These are phyloP conservation scores for Cancer borealis DNA, from an alignment of 2,888 invertebrate genomes.

Conservation along the genomic window DNA sequence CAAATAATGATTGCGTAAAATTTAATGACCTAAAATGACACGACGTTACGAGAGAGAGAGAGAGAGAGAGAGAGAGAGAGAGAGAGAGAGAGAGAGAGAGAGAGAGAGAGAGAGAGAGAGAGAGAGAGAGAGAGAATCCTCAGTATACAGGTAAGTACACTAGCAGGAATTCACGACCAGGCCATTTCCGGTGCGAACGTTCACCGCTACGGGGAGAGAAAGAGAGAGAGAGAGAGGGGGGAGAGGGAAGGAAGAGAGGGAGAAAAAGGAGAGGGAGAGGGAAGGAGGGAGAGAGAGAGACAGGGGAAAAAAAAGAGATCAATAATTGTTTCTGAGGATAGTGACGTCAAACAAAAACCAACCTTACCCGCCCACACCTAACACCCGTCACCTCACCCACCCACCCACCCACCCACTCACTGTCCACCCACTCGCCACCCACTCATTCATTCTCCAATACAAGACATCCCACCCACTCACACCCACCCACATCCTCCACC, in stretches of 20 bases:
- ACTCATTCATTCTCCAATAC: background rate
- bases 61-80: constrained; percentile 42
- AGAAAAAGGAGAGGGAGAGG: background rate
- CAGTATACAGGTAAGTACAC: background rate
- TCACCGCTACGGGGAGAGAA: background rate
- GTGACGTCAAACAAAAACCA: background rate
- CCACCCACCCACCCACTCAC: background rate
- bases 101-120: constrained; percentile 33
- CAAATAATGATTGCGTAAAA: background rate
- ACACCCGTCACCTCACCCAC: background rate
- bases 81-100: constrained; percentile 48
- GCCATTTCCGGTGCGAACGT: background rate
- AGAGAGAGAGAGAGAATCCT: background rate
- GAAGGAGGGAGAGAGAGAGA: constrained; percentile 35
- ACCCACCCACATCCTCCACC: no score
- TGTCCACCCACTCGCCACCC: background rate
- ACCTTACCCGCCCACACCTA: background rate
- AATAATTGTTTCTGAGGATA: background rate
- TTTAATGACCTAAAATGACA: background rate
- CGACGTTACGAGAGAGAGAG: background rate
- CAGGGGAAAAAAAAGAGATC: background rate
- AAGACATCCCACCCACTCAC: background rate
- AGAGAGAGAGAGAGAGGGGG: constrained; percentile 36
- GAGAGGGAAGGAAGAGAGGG: background rate
- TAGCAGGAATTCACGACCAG: background rate